These are phyloP conservation scores for Bubalus kerabau DNA, from an alignment of 2,113 vertebrate species.

Conservation along the genomic window DNA sequence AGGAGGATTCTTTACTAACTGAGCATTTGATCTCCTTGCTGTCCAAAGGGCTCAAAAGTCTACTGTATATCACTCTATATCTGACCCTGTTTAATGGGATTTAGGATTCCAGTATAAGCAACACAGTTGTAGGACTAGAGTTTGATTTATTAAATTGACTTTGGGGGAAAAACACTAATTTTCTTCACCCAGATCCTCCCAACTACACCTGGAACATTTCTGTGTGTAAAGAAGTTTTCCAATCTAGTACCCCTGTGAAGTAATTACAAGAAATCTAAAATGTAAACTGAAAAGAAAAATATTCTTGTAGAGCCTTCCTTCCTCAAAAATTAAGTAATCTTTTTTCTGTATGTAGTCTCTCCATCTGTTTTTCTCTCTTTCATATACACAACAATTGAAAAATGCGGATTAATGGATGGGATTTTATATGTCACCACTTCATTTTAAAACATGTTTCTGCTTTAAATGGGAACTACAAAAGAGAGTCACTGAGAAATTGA, in stretches of 20 bases:
- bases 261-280: not conserved
- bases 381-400: not conserved
- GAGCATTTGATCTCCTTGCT: not conserved
- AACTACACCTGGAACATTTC: not conserved
- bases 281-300: not conserved
- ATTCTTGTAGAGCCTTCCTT: not conserved
- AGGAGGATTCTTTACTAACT: not conserved
- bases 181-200: not conserved
- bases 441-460: slow-evolving; percentile 30
- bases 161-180: not conserved
- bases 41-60: not conserved
- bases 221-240: not conserved
- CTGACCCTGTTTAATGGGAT: not conserved
- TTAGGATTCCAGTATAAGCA: not conserved
- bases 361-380: slow-evolving; percentile 4
- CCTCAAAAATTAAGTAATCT: not conserved
- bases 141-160: slow-evolving; percentile 6
- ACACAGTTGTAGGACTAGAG: not conserved
- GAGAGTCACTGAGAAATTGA: slow-evolving; percentile 39
- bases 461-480: slow-evolving; percentile 42
- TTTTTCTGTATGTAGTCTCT: not conserved
- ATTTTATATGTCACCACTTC: slow-evolving; percentile 42
- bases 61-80: not conserved
- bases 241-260: not conserved
- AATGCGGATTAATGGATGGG: slow-evolving; percentile 23